Conservation (phyloP, 2,888 invertebrate genomes). For the Coenonympha arcania region DNA sequence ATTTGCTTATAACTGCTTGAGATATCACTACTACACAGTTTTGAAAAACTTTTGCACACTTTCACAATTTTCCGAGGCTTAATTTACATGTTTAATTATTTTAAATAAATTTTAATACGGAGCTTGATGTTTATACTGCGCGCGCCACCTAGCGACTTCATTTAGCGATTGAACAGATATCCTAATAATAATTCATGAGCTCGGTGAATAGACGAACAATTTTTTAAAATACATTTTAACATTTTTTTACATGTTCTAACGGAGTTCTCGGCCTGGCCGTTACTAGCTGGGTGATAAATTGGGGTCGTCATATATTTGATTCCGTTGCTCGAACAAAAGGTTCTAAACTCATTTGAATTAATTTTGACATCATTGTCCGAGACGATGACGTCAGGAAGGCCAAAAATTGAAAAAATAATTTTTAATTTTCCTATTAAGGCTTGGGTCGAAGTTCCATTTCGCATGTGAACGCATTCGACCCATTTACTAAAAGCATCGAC, state of each 20-base stretch:
- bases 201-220: too few species aligned
- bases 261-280: conserved; percentile 20
- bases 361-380: conserved; percentile 30
- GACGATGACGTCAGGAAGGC: conserved; percentile 23
- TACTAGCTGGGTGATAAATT: conserved; percentile 32
- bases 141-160: too few species aligned
- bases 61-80: too few species aligned
- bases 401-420: conserved; percentile 15
- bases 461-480: neutral
- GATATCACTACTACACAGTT: too few species aligned
- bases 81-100: too few species aligned
- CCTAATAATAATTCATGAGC: too few species aligned
- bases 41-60: too few species aligned
- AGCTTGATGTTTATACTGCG: too few species aligned
- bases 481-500: neutral
- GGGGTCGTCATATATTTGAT: conserved; percentile 27
- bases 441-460: neutral
- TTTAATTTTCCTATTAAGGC: conserved; percentile 12
- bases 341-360: conserved; percentile 20
- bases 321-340: conserved; percentile 25
- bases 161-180: too few species aligned
- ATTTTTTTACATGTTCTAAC: conserved; percentile 18
- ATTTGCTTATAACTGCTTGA: too few species aligned
- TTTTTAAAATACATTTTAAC: conserved; percentile 14
- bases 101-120: too few species aligned